Conservation (phyloP, 2,113 vertebrate genomes). For the Spea multiplicata region DNA sequence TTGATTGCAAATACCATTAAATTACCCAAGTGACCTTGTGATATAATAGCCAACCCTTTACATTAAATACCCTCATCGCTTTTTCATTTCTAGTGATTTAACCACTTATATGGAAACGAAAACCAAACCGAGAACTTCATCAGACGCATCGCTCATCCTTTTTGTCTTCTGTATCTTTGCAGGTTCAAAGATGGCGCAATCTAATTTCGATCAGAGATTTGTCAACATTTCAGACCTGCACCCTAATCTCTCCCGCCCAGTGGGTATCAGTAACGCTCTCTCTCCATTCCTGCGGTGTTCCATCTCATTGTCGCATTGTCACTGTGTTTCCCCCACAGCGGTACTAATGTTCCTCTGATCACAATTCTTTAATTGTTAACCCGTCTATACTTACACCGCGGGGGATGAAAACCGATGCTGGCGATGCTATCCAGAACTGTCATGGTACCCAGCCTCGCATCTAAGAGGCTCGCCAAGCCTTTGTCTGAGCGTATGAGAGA, state of each 20-base stretch:
- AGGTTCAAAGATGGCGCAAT: conserved; percentile 68
- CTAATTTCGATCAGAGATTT: conserved; percentile 60
- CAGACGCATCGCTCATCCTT: background rate
- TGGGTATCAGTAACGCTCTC: conserved; percentile 64
- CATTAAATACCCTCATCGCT: no score
- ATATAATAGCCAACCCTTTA: no score
- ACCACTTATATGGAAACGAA: no score
- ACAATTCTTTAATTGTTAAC: conserved; percentile 55
- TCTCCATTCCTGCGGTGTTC: background rate
- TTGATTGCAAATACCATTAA: no score
- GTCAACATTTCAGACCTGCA: conserved; percentile 83
- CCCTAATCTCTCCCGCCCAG: conserved; percentile 80
- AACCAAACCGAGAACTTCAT: no score
- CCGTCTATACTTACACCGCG: conserved; percentile 53
- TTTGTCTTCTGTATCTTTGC: conserved; percentile 54
- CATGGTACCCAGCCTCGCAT: conserved; percentile 38
- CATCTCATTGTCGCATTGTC: conserved; percentile 37
- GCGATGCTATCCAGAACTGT: conserved; percentile 42
- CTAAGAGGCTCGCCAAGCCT: conserved; percentile 52
- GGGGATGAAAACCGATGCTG: conserved; percentile 60
- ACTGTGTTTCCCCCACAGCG: conserved; percentile 14
- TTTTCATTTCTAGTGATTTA: no score
- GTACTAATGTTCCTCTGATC: conserved; percentile 25
- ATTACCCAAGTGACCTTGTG: no score
- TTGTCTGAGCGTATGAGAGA: conserved; percentile 55